Evolutionary conservation across 2,888 invertebrate genomes (phyloP).

Genomic region (Toxonevra muliebris): DNA sequence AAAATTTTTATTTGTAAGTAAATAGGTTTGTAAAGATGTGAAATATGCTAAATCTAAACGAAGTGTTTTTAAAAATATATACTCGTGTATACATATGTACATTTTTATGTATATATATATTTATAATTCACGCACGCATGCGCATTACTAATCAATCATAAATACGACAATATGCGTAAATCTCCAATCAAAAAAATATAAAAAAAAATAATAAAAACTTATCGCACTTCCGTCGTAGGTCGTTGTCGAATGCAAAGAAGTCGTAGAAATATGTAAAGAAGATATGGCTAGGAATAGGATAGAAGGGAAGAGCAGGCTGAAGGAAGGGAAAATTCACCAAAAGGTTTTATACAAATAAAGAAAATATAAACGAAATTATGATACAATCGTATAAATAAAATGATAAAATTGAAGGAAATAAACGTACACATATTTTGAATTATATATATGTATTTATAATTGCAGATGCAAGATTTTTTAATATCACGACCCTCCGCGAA

Average conservation of each 20-base stretch:
- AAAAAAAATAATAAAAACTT: slow-evolving; percentile 21
- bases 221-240: slow-evolving; percentile 31
- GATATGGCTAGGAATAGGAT: neutral
- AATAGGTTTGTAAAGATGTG: no score
- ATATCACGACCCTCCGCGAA: no score
- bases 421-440: no score
- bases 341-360: neutral
- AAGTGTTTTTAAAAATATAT: neutral
- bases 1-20: no score
- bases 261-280: no score
- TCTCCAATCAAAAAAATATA: slow-evolving; percentile 29
- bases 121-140: slow-evolving; percentile 33
- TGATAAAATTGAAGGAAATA: no score
- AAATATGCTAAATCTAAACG: no score
- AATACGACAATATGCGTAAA: slow-evolving; percentile 30
- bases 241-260: no score
- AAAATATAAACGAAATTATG: no score
- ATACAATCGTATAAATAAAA: no score
- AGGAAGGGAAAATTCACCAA: neutral
- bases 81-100: neutral
- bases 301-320: neutral
- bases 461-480: no score
- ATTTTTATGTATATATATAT: neutral
- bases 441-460: no score
- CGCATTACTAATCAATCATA: slow-evolving; percentile 35